Percentiles rank a stretch among this genome's conserved stretches.
phyloP scores from a whole-genome alignment of 2,797 vertebrate species.

The Phaenicophaeus curvirostris region DNA sequence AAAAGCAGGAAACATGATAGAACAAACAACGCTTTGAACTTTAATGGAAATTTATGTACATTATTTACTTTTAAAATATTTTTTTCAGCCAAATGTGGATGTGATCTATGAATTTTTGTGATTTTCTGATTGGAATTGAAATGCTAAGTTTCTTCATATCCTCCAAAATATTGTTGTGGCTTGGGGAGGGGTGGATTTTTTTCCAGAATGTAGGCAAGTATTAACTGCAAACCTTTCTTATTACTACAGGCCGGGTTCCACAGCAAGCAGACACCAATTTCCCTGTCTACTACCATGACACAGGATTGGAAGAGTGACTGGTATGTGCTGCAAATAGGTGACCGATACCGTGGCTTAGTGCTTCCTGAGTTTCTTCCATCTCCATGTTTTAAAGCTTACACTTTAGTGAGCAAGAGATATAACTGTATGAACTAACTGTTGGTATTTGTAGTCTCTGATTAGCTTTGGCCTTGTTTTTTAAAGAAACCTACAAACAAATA shows the following conservation, averaged over 20 bases:
- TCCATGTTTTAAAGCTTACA: accelerated
- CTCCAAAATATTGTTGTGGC: neutral
- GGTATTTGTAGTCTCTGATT: neutral
- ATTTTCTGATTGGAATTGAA: neutral
- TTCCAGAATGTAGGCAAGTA: neutral
- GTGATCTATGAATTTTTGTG: too few species aligned
- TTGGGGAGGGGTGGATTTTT: neutral
- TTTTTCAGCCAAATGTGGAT: neutral
- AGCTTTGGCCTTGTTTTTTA: neutral
- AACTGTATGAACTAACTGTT: neutral
- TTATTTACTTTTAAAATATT: neutral
- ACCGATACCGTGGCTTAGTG: neutral
- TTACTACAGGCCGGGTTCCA: neutral
- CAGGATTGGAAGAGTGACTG: neutral
- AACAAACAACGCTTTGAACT: neutral
- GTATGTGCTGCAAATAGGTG: neutral
- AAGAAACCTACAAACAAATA: neutral
- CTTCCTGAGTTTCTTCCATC: neutral
- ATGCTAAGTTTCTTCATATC: neutral
- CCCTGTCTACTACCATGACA: neutral
- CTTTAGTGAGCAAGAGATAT: neutral
- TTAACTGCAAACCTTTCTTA: neutral
- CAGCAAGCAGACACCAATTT: neutral
- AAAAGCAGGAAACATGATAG: neutral
- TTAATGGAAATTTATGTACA: neutral